Conservation (phyloP, 1,140 invertebrate species). For the Heliconius hermathena region DNA sequence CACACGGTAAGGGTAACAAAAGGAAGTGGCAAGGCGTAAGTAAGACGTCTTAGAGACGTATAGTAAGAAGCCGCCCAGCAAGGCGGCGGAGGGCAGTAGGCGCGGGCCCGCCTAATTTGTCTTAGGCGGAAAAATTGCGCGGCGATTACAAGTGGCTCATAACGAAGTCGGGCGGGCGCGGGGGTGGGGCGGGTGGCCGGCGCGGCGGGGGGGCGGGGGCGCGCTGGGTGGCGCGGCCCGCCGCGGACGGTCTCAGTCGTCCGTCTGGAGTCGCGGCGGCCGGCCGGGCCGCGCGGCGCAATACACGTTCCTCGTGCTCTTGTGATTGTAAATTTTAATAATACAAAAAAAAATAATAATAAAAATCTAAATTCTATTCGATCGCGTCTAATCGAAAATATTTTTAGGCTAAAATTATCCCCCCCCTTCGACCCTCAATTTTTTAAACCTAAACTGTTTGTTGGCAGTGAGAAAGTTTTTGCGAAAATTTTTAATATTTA, state of each 20-base stretch:
- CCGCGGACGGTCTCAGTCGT: slow-evolving; percentile 71
- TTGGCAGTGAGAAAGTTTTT: slow-evolving; percentile 73
- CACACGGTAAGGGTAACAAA: slow-evolving; percentile 1
- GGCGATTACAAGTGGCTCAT: slow-evolving; percentile 80
- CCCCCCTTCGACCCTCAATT: slow-evolving; percentile 55
- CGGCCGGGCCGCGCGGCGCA: slow-evolving; percentile 75
- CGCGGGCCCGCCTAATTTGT: slow-evolving; percentile 77
- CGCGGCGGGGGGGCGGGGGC: slow-evolving; percentile 36
- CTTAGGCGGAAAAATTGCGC: slow-evolving; percentile 80
- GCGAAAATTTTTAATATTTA: slow-evolving; percentile 79
- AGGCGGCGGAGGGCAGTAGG: slow-evolving; percentile 52
- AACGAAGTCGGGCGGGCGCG: slow-evolving; percentile 73
- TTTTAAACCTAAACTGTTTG: slow-evolving; percentile 61
- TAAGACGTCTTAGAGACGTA: slow-evolving; percentile 50
- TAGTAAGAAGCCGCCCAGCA: slow-evolving; percentile 67
- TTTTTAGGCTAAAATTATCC: slow-evolving; percentile 74
- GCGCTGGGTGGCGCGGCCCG: slow-evolving; percentile 51
- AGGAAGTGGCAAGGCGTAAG: slow-evolving; percentile 52
- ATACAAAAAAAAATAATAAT: slow-evolving; percentile 61
- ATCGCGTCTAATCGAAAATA: slow-evolving; percentile 75
- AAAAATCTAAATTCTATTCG: slow-evolving; percentile 51
- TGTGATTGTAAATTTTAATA: slow-evolving; percentile 80
- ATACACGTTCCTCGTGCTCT: slow-evolving; percentile 80
- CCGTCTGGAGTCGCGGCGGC: slow-evolving; percentile 78
- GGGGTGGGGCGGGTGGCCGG: slow-evolving; percentile 46